Evolutionary conservation across 2,797 vertebrate species (phyloP).

Genomic region (Eurystomus glaucurus): DNA sequence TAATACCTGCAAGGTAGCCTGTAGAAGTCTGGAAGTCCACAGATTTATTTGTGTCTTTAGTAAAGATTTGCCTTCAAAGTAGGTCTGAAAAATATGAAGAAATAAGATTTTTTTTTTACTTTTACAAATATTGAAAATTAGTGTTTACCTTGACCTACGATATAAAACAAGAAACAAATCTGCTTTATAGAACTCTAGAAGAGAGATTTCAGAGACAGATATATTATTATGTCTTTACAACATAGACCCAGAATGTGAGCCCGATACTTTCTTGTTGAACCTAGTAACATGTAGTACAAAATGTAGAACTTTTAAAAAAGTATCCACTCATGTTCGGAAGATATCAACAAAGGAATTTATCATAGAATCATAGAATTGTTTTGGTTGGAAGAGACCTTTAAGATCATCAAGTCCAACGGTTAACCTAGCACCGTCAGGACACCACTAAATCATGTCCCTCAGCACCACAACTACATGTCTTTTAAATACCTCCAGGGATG

Average conservation of each 20-base stretch:
- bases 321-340: background rate
- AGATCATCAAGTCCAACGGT: too few relatives aligned
- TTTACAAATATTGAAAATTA: background rate
- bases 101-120: background rate
- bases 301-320: background rate
- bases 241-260: background rate
- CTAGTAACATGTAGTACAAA: background rate
- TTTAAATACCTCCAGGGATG: too few relatives aligned
- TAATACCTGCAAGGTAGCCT: background rate
- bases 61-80: background rate
- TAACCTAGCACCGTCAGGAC: too few relatives aligned
- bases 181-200: background rate
- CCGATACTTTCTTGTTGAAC: background rate
- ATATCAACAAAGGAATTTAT: background rate
- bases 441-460: too few relatives aligned
- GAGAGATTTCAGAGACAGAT: background rate
- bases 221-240: background rate
- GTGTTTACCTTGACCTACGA: background rate
- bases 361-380: too few relatives aligned
- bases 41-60: background rate
- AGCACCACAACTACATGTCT: too few relatives aligned
- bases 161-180: background rate
- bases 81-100: background rate
- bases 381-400: too few relatives aligned
- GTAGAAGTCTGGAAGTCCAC: background rate